Evolutionary conservation across 2,797 vertebrate species (phyloP).

Genomic region (Propithecus perrieri): DNA sequence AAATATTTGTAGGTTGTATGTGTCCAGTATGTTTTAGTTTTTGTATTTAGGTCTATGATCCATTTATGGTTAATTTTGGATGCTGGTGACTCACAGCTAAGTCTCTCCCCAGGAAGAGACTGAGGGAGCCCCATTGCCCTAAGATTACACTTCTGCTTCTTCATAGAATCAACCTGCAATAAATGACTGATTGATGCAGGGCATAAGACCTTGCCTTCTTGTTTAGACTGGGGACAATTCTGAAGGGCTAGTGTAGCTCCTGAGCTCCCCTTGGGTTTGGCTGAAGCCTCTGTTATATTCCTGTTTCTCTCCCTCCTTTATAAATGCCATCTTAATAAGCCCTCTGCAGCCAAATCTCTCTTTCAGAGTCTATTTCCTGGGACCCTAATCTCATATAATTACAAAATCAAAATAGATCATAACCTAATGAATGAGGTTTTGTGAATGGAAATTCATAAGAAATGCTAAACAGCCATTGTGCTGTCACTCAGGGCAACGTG

Average conservation of each 20-base stretch:
- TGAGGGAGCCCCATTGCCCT: background rate
- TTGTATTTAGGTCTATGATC: background rate
- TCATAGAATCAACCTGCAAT: background rate
- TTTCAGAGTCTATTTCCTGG: background rate
- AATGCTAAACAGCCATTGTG: background rate
- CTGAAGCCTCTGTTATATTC: background rate
- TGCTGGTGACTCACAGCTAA: background rate
- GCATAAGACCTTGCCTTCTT: background rate
- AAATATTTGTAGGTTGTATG: background rate
- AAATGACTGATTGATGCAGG: no score
- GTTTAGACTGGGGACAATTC: background rate
- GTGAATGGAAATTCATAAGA: background rate
- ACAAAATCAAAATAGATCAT: background rate
- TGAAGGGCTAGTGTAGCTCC: background rate
- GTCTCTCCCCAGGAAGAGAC: background rate
- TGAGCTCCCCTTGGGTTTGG: background rate
- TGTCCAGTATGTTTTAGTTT: background rate
- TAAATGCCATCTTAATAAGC: background rate
- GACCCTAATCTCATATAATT: background rate
- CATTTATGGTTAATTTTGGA: conserved; percentile 36
- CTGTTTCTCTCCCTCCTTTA: background rate
- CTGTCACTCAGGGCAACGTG: background rate
- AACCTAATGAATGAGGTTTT: background rate
- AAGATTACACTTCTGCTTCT: background rate
- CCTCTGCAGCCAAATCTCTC: background rate